A percentile compares a stretch with the other conserved stretches of the same genome.
phyloP scores from a whole-genome alignment of 1,140 invertebrate species.

The Drosophila repleta region DNA sequence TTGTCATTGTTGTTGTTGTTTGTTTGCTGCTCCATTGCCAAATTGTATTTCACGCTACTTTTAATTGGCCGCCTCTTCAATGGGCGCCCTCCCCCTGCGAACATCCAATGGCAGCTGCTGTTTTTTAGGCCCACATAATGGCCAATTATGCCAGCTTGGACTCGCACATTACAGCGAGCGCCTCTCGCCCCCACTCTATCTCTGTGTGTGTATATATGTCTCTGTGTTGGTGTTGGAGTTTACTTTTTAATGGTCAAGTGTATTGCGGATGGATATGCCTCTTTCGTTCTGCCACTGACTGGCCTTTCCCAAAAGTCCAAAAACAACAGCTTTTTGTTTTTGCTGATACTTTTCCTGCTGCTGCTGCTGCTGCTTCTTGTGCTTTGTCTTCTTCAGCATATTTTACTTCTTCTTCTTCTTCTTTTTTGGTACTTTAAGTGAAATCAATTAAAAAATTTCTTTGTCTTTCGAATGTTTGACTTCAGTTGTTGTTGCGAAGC shows the following conservation, averaged over 20 bases:
- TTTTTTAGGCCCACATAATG: conserved; percentile 69
- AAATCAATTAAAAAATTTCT: conserved; percentile 82
- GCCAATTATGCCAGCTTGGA: conserved; percentile 73
- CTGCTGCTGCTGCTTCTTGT: conserved; percentile 7
- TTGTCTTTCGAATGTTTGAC: conserved; percentile 75
- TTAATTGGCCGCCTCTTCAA: conserved; percentile 67
- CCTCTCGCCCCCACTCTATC: background rate
- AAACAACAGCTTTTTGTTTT: conserved; percentile 55
- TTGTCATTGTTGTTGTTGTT: conserved; percentile 10
- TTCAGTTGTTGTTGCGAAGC: conserved; percentile 45
- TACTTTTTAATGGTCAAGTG: conserved; percentile 72
- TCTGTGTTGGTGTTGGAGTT: conserved; percentile 17
- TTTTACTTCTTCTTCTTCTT: conserved; percentile 3
- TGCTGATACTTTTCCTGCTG: conserved; percentile 54
- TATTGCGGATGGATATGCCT: conserved; percentile 46
- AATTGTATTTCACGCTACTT: conserved; percentile 72
- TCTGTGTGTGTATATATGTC: conserved; percentile 1
- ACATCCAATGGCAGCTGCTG: background rate
- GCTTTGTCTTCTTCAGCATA: conserved; percentile 16
- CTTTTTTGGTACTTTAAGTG: conserved; percentile 74
- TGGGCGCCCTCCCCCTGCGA: background rate
- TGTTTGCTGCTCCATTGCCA: conserved; percentile 37
- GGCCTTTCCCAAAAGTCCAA: conserved; percentile 45
- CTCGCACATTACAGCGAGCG: conserved; percentile 18
- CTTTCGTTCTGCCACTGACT: conserved; percentile 26